These are phyloP conservation scores for Potorous gilbertii DNA, from an alignment of 2,797 vertebrate genomes.

Conservation along the genomic window DNA sequence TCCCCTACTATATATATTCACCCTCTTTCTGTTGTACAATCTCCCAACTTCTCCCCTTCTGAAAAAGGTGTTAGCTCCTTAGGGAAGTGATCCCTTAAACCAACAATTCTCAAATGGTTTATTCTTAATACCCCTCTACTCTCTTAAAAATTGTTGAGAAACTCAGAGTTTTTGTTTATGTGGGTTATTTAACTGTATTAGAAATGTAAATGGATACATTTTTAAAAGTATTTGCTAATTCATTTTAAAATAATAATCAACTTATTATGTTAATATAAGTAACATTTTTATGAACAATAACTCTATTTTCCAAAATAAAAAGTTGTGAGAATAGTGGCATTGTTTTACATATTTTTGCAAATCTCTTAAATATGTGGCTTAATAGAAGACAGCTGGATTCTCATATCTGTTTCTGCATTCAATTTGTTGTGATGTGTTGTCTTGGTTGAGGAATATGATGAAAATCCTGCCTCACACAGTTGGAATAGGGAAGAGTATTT, in stretches of 20 bases:
- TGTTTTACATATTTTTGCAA: neutral
- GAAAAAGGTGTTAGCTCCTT: neutral
- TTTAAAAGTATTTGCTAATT: neutral
- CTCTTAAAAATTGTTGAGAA: neutral
- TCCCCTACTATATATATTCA: neutral
- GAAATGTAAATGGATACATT: neutral
- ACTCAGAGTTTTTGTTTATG: neutral
- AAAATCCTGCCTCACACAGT: neutral
- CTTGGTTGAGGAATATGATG: neutral
- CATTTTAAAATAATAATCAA: neutral
- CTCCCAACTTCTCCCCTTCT: neutral
- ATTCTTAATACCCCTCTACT: neutral
- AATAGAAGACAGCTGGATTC: neutral
- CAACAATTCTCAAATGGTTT: neutral
- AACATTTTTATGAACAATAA: neutral
- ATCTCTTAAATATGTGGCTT: neutral
- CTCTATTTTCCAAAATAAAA: neutral
- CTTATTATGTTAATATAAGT: neutral
- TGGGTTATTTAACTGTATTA: neutral
- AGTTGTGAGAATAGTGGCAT: neutral
- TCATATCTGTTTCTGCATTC: neutral
- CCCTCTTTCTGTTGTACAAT: neutral
- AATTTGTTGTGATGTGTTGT: neutral
- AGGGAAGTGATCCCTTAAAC: neutral
- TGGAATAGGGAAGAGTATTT: neutral